Evolutionary conservation across 2,113 vertebrate genomes (phyloP), one percentile per base, ranked within the genome.

Genomic region (Eidolon helvum): DNA sequence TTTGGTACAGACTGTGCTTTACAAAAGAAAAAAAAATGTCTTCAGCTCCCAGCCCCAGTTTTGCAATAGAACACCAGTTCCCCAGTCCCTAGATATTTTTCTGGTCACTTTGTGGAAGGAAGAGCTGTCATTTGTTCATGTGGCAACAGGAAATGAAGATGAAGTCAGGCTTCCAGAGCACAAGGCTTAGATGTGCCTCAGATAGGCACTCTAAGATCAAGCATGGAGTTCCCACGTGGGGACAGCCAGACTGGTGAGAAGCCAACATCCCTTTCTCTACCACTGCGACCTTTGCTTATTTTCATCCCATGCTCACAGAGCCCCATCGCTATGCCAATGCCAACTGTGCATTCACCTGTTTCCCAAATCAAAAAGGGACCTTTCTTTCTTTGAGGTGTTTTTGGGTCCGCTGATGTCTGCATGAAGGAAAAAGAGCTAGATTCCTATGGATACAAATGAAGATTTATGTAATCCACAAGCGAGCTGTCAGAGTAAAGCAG

Each of bases 341-440:
- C 71, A 90, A 38, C 92, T 71, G 83, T 63, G 38, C 48, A n/a
- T 72, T 95, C 48, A 82, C 63, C 74, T 48, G 55, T 68, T 96
- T 95, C n/a, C 43, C 14, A 69, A n/a, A 57, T 0, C 48, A 8
- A 74, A 89, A 95, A 75, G 28, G 14, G 22, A 88, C 11, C 38
- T 63, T 91, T 96, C 77, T 91, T 30, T 95, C 88, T 80, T 28
- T 33, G 19, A 75, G 55, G 30, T 85, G 40, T 83, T 92, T 83
- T 61, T 59, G 40, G n/a, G 57, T 84, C 50, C 38, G 21, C 14
- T 71, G 50, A 72, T 55, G 40, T 85, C 40, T 77, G 35, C 40
- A 30, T 9, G 35, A 96, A 95, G 59, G 48, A 22, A 72, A 90
- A 96, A 84, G 69, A 92, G 87, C 48, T 53, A 78, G 75, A n/a